Conservation (phyloP, 2,113 vertebrate species). For the Austrofundulus limnaeus region DNA sequence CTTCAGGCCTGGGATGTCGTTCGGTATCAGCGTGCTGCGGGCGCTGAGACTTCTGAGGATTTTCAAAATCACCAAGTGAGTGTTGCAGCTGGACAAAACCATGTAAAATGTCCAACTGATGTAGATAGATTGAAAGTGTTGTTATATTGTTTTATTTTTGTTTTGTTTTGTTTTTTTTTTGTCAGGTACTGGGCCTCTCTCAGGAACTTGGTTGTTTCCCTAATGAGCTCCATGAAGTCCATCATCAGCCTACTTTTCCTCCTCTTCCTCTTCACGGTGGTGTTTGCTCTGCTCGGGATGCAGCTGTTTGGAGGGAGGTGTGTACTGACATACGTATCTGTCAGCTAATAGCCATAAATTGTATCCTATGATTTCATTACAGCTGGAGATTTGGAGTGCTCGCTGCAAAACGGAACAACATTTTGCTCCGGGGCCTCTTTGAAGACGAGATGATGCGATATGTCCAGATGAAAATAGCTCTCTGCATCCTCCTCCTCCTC, state of each 20-base stretch:
- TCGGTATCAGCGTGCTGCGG: slow-evolving; percentile 96
- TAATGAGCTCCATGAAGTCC: slow-evolving; percentile 86
- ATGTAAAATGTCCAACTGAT: background rate
- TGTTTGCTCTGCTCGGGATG: slow-evolving; percentile 82
- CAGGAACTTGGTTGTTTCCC: slow-evolving; percentile 82
- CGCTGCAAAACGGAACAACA: slow-evolving; percentile 8
- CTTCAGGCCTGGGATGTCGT: slow-evolving; percentile 95
- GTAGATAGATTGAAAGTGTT: background rate
- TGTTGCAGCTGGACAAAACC: slow-evolving; percentile 3
- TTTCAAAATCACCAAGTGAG: slow-evolving; percentile 98
- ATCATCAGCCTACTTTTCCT: slow-evolving; percentile 84
- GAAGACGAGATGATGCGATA: slow-evolving; percentile 47
- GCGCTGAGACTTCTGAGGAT: slow-evolving; percentile 94
- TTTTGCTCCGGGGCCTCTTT: slow-evolving; percentile 41
- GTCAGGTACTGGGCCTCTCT: slow-evolving; percentile 82
- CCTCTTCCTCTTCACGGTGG: slow-evolving; percentile 83
- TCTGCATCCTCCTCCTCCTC: slow-evolving; percentile 53
- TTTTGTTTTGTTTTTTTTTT: background rate
- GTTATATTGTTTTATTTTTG: no score
- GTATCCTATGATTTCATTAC: slow-evolving; percentile 1
- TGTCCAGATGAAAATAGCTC: slow-evolving; percentile 61
- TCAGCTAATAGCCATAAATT: background rate
- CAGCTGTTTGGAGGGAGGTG: slow-evolving; percentile 83
- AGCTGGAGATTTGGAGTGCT: slow-evolving; percentile 12
- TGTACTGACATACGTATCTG: slow-evolving; percentile 5